Percentiles rank a stretch among this genome's conserved stretches.
Evolutionary conservation across 2,797 vertebrate genomes (phyloP).

Genomic region (Serranus cabrilla): DNA sequence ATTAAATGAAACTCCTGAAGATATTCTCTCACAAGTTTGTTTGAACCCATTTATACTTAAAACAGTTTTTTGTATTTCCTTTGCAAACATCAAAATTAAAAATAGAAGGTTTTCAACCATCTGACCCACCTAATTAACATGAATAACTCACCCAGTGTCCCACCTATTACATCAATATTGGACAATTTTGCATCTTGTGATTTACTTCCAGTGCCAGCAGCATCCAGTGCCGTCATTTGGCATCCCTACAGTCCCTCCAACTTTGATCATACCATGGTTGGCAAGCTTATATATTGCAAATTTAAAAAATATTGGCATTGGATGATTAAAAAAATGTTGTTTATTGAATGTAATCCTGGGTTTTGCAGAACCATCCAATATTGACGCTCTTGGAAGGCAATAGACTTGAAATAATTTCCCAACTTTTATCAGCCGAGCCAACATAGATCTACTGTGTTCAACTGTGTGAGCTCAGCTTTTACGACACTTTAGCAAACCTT

Average conservation of each 20-base stretch:
- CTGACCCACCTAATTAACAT: background rate
- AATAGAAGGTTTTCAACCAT: background rate
- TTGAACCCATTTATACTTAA: no score
- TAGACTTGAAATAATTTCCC: slow-evolving; percentile 10
- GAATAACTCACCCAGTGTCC: background rate
- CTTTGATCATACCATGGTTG: background rate
- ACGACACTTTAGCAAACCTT: slow-evolving; percentile 39
- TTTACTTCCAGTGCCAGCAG: background rate
- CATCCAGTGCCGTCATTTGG: background rate
- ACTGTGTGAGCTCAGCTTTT: slow-evolving; percentile 39
- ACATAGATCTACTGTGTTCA: slow-evolving; percentile 32
- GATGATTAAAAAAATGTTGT: background rate
- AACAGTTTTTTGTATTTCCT: no score
- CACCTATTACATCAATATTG: background rate
- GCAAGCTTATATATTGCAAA: background rate
- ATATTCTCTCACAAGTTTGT: no score
- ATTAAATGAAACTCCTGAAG: no score
- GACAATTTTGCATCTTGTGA: background rate
- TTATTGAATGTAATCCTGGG: background rate
- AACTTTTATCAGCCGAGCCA: background rate
- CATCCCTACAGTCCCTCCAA: background rate
- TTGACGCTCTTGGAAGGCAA: background rate
- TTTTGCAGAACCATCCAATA: background rate
- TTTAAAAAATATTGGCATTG: background rate
- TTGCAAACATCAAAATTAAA: background rate